Evolutionary conservation across 2,113 vertebrate species (phyloP), one percentile per base, ranked within the genome.

Genomic region (Phrynocephalus versicolor): DNA sequence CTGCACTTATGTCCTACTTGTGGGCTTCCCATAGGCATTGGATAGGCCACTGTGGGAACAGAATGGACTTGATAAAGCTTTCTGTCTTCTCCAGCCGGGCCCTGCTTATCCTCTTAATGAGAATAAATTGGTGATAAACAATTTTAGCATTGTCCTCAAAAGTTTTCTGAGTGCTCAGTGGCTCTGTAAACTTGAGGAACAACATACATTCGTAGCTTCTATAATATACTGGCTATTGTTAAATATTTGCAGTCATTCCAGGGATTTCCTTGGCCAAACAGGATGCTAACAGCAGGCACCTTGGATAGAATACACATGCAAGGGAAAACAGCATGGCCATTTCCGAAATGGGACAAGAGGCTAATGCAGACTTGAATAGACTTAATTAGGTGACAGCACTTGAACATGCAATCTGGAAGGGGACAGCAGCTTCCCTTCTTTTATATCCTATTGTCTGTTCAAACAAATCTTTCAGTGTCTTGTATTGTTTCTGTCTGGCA

Each of bases 231-330:
- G 1, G 82, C 33, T 67, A 21, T 69, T 80, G 76, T 70, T 55
- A 10, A 85, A 35, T 83, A 84, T 73, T 57, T 92, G 55, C 41
- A 35, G 58, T 85, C 83, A 88, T 91, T 89, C 45, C 45, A 88
- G 76, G 58, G 86, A 81, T 88, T 62, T 23, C 55, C 71, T 19
- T 82, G 62, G 79, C 78, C 85, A 91, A 89, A 85, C 81, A 89
- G 33, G 51, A 51, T 87, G 67, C 89, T 85, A 85, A 77, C 79
- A 79, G 73, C 33, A 91, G 69, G 86, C 86, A 92, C 41, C 45
- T 82, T 16, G 77, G 87, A 85, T 81, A 86, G 92, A 92, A 85
- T 83, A 82, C 72, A 87, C n/a, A 71, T 87, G 89, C 82, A 84
- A 1, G 84, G 78, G 79, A 82, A 87, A 88, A 27, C 21, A 84